These are phyloP conservation scores for Phylloscopus trochiloides DNA, from an alignment of 2,113 vertebrate species.

Conservation along the genomic window DNA sequence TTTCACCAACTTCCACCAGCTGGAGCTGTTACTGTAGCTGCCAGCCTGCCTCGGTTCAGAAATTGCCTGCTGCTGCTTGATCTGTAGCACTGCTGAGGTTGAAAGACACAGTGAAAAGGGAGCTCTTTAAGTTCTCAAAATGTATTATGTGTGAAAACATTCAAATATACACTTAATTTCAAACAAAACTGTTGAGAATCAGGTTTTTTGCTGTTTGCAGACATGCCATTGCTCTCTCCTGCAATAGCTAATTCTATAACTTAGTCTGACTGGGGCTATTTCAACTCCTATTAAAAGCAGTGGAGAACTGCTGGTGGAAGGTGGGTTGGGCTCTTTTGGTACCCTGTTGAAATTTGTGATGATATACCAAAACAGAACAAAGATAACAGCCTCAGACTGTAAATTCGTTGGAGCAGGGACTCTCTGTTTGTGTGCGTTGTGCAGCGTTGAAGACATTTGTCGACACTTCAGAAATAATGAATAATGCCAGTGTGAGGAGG, in stretches of 20 bases:
- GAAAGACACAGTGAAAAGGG: slow-evolving; percentile 45
- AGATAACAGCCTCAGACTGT: slow-evolving; percentile 38
- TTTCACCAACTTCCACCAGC: slow-evolving; percentile 61
- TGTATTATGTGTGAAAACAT: slow-evolving; percentile 43
- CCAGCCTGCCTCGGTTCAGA: slow-evolving; percentile 18
- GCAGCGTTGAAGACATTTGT: slow-evolving; percentile 60
- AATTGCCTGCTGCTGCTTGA: slow-evolving; percentile 23
- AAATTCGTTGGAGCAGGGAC: slow-evolving; percentile 10
- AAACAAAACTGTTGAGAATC: slow-evolving; percentile 34
- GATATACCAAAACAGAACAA: slow-evolving; percentile 1
- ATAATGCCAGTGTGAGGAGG: slow-evolving; percentile 59
- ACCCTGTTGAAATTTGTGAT: slow-evolving; percentile 6
- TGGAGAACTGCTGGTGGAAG: background rate
- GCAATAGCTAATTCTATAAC: background rate
- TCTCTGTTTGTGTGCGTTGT: slow-evolving; percentile 33
- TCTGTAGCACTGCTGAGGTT: background rate
- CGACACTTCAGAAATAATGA: slow-evolving; percentile 60
- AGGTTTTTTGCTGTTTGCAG: background rate
- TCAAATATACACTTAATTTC: slow-evolving; percentile 21
- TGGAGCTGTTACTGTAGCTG: slow-evolving; percentile 59
- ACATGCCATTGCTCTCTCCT: background rate
- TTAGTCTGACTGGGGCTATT: background rate
- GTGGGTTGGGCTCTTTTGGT: background rate
- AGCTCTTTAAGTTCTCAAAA: slow-evolving; percentile 30
- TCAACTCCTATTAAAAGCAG: background rate